Conservation (phyloP, 2,797 vertebrate genomes). For the Borostomias antarcticus region DNA sequence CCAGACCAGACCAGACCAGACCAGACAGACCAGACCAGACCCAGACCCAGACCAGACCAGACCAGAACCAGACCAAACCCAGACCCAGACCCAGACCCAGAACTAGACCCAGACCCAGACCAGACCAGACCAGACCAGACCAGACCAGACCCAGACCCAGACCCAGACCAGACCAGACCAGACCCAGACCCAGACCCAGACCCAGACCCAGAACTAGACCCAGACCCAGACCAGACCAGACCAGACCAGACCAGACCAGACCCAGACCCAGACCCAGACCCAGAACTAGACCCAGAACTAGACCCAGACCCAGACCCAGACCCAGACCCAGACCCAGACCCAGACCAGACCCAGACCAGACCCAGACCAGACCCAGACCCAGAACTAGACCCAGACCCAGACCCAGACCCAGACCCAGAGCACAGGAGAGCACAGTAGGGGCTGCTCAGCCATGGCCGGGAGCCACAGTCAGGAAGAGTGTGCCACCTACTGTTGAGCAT, state of each 20-base stretch:
- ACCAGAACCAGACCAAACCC: no score
- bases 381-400: constrained; percentile 31
- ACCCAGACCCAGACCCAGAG: constrained; percentile 13
- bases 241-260: constrained; percentile 38
- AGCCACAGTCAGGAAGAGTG: constrained; percentile 56
- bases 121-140: no score
- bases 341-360: constrained; percentile 38
- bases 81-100: constrained; percentile 35
- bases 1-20: no score
- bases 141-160: constrained; percentile 37
- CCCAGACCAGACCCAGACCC: constrained; percentile 44
- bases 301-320: constrained; percentile 59
- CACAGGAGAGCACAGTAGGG: background rate
- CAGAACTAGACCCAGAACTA: constrained; percentile 47
- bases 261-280: constrained; percentile 31
- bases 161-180: no score
- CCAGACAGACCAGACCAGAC: constrained; percentile 53
- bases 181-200: constrained; percentile 34
- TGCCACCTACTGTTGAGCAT: constrained; percentile 65
- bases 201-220: constrained; percentile 43
- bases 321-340: constrained; percentile 42
- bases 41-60: constrained; percentile 42
- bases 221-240: constrained; percentile 40
- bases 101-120: no score
- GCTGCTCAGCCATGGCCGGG: no score